A percentile compares a stretch with the other conserved stretches of the same genome.
phyloP scores from a whole-genome alignment of 2,797 vertebrate species.

The Lagocephalus sceleratus region DNA sequence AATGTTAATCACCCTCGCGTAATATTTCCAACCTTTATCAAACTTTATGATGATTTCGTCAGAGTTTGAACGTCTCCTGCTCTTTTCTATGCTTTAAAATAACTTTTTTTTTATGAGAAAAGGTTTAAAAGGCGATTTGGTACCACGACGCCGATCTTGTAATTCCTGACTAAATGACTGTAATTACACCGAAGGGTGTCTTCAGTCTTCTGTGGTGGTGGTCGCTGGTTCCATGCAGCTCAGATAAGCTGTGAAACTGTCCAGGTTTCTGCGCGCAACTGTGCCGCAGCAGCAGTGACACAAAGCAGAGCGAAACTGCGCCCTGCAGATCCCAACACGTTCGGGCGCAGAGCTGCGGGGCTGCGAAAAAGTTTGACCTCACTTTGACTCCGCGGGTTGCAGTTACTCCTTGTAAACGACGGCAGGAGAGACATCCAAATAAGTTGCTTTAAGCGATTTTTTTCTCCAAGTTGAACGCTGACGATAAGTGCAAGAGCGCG shows the following conservation, averaged over 20 bases:
- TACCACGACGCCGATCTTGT: too few species aligned
- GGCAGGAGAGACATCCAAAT: constrained; percentile 6
- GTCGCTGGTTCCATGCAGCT: constrained; percentile 30
- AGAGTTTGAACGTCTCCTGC: too few species aligned
- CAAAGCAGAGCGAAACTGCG: constrained; percentile 36
- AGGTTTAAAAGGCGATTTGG: too few species aligned
- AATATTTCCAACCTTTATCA: too few species aligned
- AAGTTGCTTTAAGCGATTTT: constrained; percentile 10
- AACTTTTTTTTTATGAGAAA: too few species aligned
- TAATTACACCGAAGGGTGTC: too few species aligned
- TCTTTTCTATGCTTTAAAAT: too few species aligned
- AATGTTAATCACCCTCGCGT: too few species aligned
- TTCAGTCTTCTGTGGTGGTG: too few species aligned
- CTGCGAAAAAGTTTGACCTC: constrained; percentile 77
- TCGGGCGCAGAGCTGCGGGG: constrained; percentile 60
- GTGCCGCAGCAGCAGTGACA: constrained; percentile 33
- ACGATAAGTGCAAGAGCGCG: not conserved
- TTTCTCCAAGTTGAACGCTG: not conserved
- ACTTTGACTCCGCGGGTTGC: constrained; percentile 78
- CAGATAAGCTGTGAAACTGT: constrained; percentile 52
- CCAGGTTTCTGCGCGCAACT: constrained; percentile 18
- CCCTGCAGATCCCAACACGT: constrained; percentile 65
- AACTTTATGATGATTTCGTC: too few species aligned
- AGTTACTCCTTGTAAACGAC: constrained; percentile 43
- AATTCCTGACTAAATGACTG: too few species aligned